Evolutionary conservation across 2,113 vertebrate species (phyloP).

Genomic region (Capreolus pygargus): DNA sequence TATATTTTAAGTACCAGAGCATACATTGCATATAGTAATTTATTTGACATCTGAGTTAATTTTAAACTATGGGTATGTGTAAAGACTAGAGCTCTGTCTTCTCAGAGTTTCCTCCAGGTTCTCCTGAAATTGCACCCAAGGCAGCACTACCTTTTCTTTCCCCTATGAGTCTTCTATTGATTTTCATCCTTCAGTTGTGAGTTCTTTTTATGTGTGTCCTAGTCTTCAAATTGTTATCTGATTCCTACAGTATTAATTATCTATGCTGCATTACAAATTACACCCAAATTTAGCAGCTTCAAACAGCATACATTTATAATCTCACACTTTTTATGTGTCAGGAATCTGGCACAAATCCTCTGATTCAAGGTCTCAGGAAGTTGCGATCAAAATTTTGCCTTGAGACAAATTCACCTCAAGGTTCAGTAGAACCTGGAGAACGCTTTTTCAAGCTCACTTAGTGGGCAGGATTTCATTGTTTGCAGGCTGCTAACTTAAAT

Average conservation of each 20-base stretch:
- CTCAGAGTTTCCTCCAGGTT: neutral
- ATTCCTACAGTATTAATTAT: neutral
- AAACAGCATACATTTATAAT: neutral
- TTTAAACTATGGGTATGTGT: neutral
- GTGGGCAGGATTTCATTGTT: neutral
- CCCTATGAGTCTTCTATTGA: neutral
- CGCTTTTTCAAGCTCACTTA: neutral
- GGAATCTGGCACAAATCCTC: neutral
- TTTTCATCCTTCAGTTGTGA: neutral
- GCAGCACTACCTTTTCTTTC: neutral
- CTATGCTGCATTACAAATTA: neutral
- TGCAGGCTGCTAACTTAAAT: neutral
- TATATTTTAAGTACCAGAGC: neutral
- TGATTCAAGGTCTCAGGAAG: neutral
- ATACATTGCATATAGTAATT: neutral
- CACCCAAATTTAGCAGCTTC: neutral
- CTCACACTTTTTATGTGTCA: neutral
- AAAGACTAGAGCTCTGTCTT: neutral
- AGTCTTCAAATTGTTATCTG: neutral
- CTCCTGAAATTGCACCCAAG: neutral
- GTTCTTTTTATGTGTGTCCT: neutral
- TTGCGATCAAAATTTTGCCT: neutral
- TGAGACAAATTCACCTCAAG: neutral
- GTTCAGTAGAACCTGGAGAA: neutral
- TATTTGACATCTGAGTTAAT: neutral